phyloP scores from a whole-genome alignment of 30 jellyfish, hydroid and myxozoan species.

The Turritopsis rubra region DNA sequence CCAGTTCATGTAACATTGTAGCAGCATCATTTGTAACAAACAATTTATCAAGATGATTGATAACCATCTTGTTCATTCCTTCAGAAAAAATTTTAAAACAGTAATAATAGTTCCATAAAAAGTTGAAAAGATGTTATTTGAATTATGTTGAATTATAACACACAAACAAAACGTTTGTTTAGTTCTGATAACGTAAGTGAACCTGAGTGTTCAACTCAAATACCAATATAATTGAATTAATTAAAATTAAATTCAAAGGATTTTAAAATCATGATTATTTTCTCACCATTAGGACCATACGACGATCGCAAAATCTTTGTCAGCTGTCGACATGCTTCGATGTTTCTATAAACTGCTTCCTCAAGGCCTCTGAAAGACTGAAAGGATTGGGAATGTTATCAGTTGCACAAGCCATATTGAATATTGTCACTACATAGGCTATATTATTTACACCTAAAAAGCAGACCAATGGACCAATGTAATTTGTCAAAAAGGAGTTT shows the following conservation, averaged over 20 bases:
- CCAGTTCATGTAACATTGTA: conserved; percentile 81
- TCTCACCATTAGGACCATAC: conserved; percentile 99
- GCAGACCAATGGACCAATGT: no score
- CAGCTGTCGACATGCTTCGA: conserved; percentile 93
- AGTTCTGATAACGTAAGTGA: no score
- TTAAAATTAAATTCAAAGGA: no score
- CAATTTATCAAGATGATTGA: conserved; percentile 81
- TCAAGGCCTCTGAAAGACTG: conserved; percentile 89
- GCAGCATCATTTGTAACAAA: conserved; percentile 99
- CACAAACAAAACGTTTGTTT: no score
- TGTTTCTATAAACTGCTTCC: conserved; percentile 91
- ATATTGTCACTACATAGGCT: no score
- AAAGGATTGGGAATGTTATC: no score
- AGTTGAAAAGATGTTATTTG: background rate
- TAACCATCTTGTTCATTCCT: conserved; percentile 98
- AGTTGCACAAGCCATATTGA: no score
- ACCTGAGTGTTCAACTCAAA: no score
- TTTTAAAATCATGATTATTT: no score
- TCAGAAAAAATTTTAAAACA: background rate
- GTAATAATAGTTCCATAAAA: background rate
- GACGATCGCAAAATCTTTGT: conserved; percentile 87
- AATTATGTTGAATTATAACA: no score
- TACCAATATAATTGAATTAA: background rate
- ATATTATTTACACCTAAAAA: no score
- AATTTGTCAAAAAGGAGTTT: no score